Base-by-base conservation (phyloP, 2,797 vertebrate species). In the Hephaestus fuliginosus region DNA sequence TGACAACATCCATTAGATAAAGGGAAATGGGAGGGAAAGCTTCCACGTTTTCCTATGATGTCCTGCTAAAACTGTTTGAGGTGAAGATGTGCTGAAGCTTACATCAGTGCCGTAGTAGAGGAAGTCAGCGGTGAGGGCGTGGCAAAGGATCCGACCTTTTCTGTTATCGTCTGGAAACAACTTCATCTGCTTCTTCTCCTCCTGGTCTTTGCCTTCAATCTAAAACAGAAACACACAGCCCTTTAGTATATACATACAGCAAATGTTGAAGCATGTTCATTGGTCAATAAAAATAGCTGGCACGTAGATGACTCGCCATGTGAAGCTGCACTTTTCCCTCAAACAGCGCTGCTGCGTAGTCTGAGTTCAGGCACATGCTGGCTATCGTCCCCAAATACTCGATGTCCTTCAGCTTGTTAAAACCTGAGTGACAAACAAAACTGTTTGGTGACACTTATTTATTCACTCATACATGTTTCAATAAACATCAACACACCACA, bases 291-390 rank as follows among this genome's bases (percentile, higher is more conserved):
- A 66, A 39, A 55, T 1, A 64, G 66, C 18, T 14, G 48, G 52
- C 20, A 62, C 20, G 10, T 1, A 22, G 46, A 49, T 5, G 36
- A 63, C 89, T 96, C 94, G 99, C 98, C 97, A 97, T 96, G 87
- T 99, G 98, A 64, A 99, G 94, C 86, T 99, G 98, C 56, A 99
- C 96, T 95, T 97, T 99, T 65, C 97, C 97, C 92, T 99, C 98
- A 93, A 98, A 99, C 69, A 98, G 96, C 2, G 97, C 98, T 63
- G 98, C 97, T 0, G 98, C 98, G 36, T 99, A 99, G 79, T 99
- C 97, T 0, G 96, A 94, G 92, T 98, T 97, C 30, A 99, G 96
- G 83, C 93, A 96, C 94, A 99, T 96, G 81, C 94, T 97, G 88
- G 94, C 94, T 57, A 99, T 96, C 1, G 98, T 99, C 33, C 98